Percentiles rank a stretch among this genome's conserved stretches.
Evolutionary conservation across 2,797 vertebrate genomes (phyloP).

Genomic region (Catamblyrhynchus diadema): DNA sequence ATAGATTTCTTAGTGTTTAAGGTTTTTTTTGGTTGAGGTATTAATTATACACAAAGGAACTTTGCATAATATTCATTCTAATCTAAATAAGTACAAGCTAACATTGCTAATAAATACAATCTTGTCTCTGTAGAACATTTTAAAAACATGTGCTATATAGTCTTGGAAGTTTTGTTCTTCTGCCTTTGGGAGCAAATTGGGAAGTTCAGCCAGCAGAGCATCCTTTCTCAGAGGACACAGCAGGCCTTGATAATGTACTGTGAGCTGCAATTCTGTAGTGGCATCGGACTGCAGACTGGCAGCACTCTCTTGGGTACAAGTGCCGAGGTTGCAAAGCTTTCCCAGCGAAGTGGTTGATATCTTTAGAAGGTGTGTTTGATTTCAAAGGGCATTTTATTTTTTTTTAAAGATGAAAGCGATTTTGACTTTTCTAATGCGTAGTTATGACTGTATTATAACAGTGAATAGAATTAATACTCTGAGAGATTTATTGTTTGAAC

Average conservation of each 20-base stretch:
- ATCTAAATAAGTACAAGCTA: background rate
- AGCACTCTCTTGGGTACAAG: slow-evolving; percentile 58
- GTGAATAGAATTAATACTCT: background rate
- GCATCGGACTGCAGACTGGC: slow-evolving; percentile 55
- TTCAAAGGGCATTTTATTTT: slow-evolving; percentile 63
- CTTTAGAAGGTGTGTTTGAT: slow-evolving; percentile 63
- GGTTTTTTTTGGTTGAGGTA: background rate
- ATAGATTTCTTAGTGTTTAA: background rate
- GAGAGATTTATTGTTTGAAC: slow-evolving; percentile 32
- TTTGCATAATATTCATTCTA: slow-evolving; percentile 22
- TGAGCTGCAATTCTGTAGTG: slow-evolving; percentile 61
- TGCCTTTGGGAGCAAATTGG: slow-evolving; percentile 57
- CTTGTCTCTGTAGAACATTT: slow-evolving; percentile 1
- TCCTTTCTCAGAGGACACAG: slow-evolving; percentile 50
- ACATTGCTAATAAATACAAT: background rate
- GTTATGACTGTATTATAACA: background rate
- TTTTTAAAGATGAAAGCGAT: slow-evolving; percentile 47
- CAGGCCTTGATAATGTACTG: slow-evolving; percentile 16
- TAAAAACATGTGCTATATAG: background rate
- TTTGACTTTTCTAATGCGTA: slow-evolving; percentile 23
- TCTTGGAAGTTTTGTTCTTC: slow-evolving; percentile 52
- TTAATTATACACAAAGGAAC: background rate
- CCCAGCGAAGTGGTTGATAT: slow-evolving; percentile 59
- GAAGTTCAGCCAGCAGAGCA: slow-evolving; percentile 52
- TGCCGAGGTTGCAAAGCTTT: slow-evolving; percentile 66